A percentile compares a stretch with the other conserved stretches of the same genome.
phyloP scores from a whole-genome alignment of 2,797 vertebrate genomes.

The Semaprochilodus insignis region DNA sequence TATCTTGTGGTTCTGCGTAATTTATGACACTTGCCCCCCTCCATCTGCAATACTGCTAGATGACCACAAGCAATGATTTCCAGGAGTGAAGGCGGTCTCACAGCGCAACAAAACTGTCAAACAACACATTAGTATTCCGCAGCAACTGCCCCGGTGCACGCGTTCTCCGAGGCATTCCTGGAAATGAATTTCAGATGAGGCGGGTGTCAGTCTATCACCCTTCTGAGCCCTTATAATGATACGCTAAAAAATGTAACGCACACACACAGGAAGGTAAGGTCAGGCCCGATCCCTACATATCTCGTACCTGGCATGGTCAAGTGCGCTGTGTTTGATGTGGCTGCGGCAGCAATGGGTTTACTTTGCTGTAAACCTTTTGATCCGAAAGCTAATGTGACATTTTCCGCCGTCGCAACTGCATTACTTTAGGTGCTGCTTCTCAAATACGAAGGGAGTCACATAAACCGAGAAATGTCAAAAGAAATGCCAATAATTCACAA shows the following conservation, averaged over 20 bases:
- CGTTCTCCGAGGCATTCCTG: conserved; percentile 11
- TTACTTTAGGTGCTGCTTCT: conserved; percentile 1
- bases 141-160: background rate
- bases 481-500: conserved; percentile 12
- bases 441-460: background rate
- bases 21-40: background rate
- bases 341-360: background rate
- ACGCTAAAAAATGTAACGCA: conserved; percentile 22
- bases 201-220: background rate
- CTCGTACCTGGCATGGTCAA: background rate
- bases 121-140: conserved; percentile 34
- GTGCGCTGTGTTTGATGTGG: background rate
- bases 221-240: conserved; percentile 13
- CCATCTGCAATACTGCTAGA: background rate
- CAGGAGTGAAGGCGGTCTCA: background rate
- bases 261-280: background rate
- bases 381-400: conserved; percentile 24
- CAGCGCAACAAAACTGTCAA: conserved; percentile 20
- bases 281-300: background rate
- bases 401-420: background rate
- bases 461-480: conserved; percentile 3
- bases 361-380: background rate
- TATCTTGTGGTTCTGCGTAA: background rate
- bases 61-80: conserved; percentile 31
- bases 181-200: conserved; percentile 41